These are phyloP conservation scores for Micromussa lordhowensis DNA, from an alignment of 92 coral and sea anemone species.

Conservation along the genomic window DNA sequence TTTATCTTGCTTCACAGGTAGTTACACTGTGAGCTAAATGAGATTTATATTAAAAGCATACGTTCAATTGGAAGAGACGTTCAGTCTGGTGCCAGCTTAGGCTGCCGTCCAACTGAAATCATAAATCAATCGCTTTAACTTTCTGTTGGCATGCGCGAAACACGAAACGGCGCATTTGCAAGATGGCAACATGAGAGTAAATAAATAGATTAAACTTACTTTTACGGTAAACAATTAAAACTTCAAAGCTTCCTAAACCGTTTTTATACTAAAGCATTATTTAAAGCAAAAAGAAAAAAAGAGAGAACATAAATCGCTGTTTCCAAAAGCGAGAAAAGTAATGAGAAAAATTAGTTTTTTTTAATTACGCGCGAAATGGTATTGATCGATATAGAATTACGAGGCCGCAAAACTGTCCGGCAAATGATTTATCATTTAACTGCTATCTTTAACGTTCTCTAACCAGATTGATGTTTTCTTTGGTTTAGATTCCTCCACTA, in stretches of 20 bases:
- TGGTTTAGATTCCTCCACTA: constrained; percentile 2
- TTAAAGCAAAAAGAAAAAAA: not conserved
- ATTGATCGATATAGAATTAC: constrained; percentile 29
- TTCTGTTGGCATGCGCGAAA: constrained; percentile 13
- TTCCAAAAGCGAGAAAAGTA: not conserved
- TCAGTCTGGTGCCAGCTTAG: constrained; percentile 17
- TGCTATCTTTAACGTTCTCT: constrained; percentile 15
- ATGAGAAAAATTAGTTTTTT: not conserved
- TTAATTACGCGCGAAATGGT: not conserved
- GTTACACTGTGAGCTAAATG: not conserved
- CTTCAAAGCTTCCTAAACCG: not conserved
- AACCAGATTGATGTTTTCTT: not conserved
- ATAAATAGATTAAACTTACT: constrained; percentile 11
- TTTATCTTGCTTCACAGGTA: constrained; percentile 17
- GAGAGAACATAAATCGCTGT: not conserved
- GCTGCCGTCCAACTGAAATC: constrained; percentile 43
- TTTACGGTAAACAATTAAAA: not conserved
- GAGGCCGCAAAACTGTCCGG: constrained; percentile 17
- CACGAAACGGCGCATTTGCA: not conserved
- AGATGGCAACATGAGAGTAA: not conserved
- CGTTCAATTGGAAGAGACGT: constrained; percentile 4
- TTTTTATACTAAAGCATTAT: not conserved
- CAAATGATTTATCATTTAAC: constrained; percentile 77
- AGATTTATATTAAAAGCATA: constrained; percentile 20
- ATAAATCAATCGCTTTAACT: constrained; percentile 39